Evolutionary conservation across 53 echinoderm and acorn worm genomes (phyloP).

Genomic region (Zoroaster sp.): DNA sequence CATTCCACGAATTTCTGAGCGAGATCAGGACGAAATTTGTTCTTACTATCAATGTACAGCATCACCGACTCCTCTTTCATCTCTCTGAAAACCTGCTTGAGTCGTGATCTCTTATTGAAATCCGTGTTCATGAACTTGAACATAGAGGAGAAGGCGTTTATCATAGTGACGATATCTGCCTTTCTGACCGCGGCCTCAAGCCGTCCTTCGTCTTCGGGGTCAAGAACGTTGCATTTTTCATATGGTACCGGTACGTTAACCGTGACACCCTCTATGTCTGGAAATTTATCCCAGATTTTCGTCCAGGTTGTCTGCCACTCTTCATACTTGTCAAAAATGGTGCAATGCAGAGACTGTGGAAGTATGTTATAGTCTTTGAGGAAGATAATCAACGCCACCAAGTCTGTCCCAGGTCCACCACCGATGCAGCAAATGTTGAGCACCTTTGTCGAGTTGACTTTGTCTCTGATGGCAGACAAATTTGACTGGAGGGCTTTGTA

Average conservation of each 20-base stretch:
- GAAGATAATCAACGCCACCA: neutral
- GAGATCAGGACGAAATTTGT: too few species aligned
- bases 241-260: neutral
- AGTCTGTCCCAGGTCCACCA: neutral
- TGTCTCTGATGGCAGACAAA: neutral
- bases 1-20: too few species aligned
- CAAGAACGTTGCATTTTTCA: neutral
- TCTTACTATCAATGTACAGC: neutral
- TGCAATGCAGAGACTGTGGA: neutral
- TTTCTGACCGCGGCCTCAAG: neutral
- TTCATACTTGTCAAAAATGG: neutral
- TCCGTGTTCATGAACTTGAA: neutral
- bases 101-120: neutral
- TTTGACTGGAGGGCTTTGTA: neutral
- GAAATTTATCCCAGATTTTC: neutral
- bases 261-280: neutral
- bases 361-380: neutral
- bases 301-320: neutral
- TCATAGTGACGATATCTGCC: neutral
- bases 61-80: neutral
- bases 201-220: neutral
- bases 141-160: neutral
- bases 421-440: slow-evolving; percentile 3
- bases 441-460: neutral
- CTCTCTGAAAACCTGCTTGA: neutral